Evolutionary conservation across 2,888 invertebrate species (phyloP).

Genomic region (Ophioninae sp.): DNA sequence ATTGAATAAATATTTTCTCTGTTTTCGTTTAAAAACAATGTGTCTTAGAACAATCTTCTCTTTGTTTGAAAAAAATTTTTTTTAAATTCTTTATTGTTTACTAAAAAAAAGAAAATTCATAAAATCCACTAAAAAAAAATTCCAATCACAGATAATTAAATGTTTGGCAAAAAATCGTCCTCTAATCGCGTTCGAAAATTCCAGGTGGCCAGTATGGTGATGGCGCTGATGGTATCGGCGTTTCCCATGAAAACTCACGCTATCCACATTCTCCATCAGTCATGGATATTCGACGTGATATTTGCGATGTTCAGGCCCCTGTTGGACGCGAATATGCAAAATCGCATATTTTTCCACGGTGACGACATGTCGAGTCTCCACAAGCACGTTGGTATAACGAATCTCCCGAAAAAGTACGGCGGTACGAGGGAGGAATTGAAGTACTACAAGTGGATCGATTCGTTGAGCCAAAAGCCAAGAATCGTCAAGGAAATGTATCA

Average conservation of each 20-base stretch:
- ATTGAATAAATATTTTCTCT: too few species aligned
- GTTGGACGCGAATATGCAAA: slow-evolving; percentile 86
- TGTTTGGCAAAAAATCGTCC: background rate
- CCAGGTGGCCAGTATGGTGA: slow-evolving; percentile 78
- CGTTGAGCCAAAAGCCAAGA: slow-evolving; percentile 83
- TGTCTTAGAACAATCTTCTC: too few species aligned
- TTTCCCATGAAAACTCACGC: slow-evolving; percentile 89
- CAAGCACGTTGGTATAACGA: slow-evolving; percentile 86
- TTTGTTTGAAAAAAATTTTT: too few species aligned
- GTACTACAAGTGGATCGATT: slow-evolving; percentile 89
- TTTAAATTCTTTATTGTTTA: background rate
- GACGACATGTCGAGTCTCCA: slow-evolving; percentile 88
- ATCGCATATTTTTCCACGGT: slow-evolving; percentile 87
- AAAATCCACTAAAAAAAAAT: background rate
- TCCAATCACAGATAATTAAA: background rate
- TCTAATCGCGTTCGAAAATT: slow-evolving; percentile 36
- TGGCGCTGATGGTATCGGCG: slow-evolving; percentile 82
- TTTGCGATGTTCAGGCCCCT: slow-evolving; percentile 91
- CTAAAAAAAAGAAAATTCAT: background rate
- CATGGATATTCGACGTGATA: slow-evolving; percentile 91
- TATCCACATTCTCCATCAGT: slow-evolving; percentile 90
- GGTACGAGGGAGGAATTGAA: slow-evolving; percentile 87
- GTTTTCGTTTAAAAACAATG: too few species aligned
- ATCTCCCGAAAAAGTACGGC: slow-evolving; percentile 87
- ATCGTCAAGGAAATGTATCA: slow-evolving; percentile 85